Conservation (phyloP, 2,113 vertebrate genomes). For the Phaethornis superciliosus region DNA sequence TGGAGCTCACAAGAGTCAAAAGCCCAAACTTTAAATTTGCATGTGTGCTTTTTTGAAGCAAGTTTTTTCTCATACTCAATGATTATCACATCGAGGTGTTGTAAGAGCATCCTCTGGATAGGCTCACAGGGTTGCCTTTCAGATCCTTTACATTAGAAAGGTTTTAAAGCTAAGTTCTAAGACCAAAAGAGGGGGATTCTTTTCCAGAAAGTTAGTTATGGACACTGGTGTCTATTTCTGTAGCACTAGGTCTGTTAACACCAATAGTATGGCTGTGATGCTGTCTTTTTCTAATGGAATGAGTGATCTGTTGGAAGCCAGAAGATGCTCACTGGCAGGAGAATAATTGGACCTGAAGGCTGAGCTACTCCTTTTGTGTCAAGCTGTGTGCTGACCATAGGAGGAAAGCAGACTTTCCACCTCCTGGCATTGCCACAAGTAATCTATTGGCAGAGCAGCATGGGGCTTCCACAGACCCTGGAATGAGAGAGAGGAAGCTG, state of each 20-base stretch:
- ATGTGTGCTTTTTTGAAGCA: neutral
- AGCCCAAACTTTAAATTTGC: neutral
- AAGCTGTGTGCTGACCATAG: neutral
- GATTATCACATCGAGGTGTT: neutral
- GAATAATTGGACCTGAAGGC: neutral
- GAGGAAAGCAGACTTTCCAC: neutral
- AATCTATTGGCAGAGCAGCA: neutral
- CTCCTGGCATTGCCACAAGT: neutral
- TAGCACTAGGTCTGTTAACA: neutral
- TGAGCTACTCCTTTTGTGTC: neutral
- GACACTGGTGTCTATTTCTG: neutral
- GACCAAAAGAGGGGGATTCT: neutral
- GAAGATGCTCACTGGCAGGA: neutral
- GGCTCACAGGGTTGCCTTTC: neutral
- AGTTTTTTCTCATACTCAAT: neutral
- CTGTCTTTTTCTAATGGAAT: neutral
- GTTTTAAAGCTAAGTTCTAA: neutral
- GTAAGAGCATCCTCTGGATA: neutral
- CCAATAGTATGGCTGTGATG: neutral
- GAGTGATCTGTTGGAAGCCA: neutral
- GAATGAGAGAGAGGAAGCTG: neutral
- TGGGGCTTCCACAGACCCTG: neutral
- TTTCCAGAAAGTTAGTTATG: neutral
- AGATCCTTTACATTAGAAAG: neutral
- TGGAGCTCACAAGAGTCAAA: neutral